phyloP scores from a whole-genome alignment of 2,888 invertebrate genomes.

The Anaspis maculata region DNA sequence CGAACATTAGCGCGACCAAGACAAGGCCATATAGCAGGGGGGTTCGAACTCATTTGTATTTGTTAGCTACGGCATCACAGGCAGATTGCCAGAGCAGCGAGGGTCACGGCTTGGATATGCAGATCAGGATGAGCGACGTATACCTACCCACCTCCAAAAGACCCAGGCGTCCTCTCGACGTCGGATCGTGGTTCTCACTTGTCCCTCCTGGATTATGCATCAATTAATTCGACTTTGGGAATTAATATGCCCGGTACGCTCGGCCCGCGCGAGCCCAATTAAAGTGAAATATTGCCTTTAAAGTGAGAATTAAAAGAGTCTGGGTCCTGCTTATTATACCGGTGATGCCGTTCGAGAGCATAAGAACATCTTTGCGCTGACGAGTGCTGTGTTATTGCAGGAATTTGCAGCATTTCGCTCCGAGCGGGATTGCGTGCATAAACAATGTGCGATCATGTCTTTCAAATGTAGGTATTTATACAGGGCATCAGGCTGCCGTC shows the following conservation, averaged over 20 bases:
- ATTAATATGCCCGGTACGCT: constrained; percentile 1
- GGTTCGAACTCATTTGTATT: constrained; percentile 28
- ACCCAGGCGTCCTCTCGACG: constrained; percentile 6
- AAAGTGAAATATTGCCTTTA: neutral
- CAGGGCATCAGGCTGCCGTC: too few species aligned
- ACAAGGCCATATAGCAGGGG: constrained; percentile 15
- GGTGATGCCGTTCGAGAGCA: too few species aligned
- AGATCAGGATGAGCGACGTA: too few species aligned
- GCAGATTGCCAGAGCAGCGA: constrained; percentile 15
- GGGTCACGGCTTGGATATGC: constrained; percentile 16
- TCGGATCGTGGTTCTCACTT: constrained; percentile 15
- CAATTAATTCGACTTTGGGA: constrained; percentile 15
- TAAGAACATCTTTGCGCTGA: too few species aligned
- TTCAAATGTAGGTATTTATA: neutral
- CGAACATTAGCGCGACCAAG: constrained; percentile 16
- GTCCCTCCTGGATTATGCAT: constrained; percentile 14
- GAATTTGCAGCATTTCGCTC: too few species aligned
- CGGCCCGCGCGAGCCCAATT: constrained; percentile 1
- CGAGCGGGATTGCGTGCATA: too few species aligned
- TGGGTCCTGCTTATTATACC: too few species aligned
- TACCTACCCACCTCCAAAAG: too few species aligned
- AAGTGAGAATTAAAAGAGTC: neutral
- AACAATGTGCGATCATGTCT: too few species aligned
- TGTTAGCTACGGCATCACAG: constrained; percentile 27
- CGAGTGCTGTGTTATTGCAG: too few species aligned